Conservation (phyloP, 2,113 vertebrate genomes). For the Pachypanchax playfairii region DNA sequence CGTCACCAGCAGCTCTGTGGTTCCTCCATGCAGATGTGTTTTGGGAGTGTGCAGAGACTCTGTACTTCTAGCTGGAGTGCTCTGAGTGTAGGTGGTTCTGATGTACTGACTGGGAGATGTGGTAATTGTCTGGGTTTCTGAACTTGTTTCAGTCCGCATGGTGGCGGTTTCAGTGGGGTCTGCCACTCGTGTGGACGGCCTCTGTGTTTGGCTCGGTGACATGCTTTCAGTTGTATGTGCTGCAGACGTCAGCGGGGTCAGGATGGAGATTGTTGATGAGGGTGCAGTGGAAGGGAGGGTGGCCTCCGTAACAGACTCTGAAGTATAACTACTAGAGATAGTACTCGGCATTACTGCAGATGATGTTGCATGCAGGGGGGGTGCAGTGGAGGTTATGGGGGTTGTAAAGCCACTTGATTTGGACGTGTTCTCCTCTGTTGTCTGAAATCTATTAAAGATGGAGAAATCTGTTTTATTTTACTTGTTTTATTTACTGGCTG, state of each 20-base stretch:
- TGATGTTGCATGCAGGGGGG: conserved; percentile 33
- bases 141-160: conserved; percentile 58
- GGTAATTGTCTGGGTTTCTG: conserved; percentile 39
- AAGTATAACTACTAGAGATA: conserved; percentile 19
- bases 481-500: too few relatives aligned
- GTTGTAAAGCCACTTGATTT: conserved; percentile 8
- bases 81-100: conserved; percentile 46
- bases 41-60: conserved; percentile 46
- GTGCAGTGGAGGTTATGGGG: background rate
- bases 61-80: conserved; percentile 43
- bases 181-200: conserved; percentile 22
- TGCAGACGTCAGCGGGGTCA: conserved; percentile 33
- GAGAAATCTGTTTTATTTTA: conserved; percentile 1
- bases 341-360: conserved; percentile 34
- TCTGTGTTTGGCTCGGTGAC: conserved; percentile 34
- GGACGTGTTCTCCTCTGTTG: conserved; percentile 57
- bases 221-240: conserved; percentile 1
- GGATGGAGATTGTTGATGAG: conserved; percentile 38
- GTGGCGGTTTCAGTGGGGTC: conserved; percentile 50
- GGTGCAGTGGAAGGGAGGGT: conserved; percentile 9
- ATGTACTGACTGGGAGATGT: conserved; percentile 26
- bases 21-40: conserved; percentile 28
- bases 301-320: conserved; percentile 15
- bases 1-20: conserved; percentile 41
- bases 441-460: conserved; percentile 40